Evolutionary conservation across 2,113 vertebrate species (phyloP), one percentile per base, ranked within the genome.

Genomic region (Platichthys stellatus): DNA sequence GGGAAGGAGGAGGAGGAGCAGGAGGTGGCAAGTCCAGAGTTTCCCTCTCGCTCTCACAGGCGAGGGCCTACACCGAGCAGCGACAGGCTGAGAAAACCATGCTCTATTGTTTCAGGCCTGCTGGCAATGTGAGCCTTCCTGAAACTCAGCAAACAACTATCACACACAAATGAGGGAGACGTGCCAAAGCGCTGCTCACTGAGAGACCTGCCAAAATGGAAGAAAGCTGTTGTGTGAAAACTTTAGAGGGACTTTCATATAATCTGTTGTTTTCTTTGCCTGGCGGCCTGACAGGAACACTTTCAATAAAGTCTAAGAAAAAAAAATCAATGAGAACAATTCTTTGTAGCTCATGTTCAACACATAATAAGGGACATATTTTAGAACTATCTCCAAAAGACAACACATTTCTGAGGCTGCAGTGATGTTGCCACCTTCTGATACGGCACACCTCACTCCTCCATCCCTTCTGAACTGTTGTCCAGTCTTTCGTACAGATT

Each of bases 41-140:
- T 92, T 90, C 18, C 88, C 91, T 86, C 72, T 80, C 49, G 12
- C 26, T 24, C 24, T 24, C 24, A 2, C 28, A 85, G 79, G 75
- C 77, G 54, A 86, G 81, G 84, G 84, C 85, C 81, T 51, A 67
- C 58, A 65, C 77, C 10, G 69, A 75, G 81, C 72, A 88, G 84
- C 87, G 80, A 71, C 81, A 76, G 69, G 87, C 86, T 62, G 77
- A 84, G 74, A 84, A 87, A 91, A 89, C 63, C 66, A 7, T 45
- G 65, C 76, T 81, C 86, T 84, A 92, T 92, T 92, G 90, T 93
- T 92, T 89, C 80, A 87, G 89, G 72, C 74, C 87, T 20, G 70
- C 84, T 88, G 88, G 89, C 86, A 88, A 72, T 76, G 68, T 51
- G 61, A 82, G 86, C 78, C 86, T 91, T 91, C 92, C 90, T 91